phyloP scores from a whole-genome alignment of 2,113 vertebrate species.

The Macrotus californicus region DNA sequence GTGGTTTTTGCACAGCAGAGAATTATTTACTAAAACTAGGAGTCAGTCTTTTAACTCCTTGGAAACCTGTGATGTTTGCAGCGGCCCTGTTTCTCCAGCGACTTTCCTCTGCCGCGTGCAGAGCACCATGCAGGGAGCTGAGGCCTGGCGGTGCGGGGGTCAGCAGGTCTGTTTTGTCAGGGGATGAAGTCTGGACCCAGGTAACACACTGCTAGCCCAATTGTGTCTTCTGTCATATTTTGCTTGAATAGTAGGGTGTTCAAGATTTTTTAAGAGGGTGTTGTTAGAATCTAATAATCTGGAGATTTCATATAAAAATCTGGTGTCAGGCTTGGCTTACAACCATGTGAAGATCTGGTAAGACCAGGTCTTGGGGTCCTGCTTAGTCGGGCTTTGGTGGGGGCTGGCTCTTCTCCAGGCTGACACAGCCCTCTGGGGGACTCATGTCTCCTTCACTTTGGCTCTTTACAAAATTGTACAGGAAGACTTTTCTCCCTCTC shows the following conservation, averaged over 20 bases:
- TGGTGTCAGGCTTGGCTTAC: background rate
- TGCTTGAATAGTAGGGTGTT: background rate
- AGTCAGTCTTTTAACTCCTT: background rate
- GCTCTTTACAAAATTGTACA: background rate
- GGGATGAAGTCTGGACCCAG: background rate
- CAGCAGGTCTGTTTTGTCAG: background rate
- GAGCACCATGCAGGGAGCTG: background rate
- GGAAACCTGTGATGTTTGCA: background rate
- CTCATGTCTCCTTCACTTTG: background rate
- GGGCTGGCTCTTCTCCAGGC: background rate
- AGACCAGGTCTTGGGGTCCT: background rate
- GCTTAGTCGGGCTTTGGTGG: background rate
- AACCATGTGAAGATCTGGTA: background rate
- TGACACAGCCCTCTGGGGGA: background rate
- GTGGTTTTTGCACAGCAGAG: background rate
- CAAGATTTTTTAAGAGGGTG: background rate
- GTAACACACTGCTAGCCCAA: too few relatives aligned
- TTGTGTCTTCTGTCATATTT: background rate
- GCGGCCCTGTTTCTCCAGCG: background rate
- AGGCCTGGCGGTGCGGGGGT: background rate
- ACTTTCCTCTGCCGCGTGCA: background rate
- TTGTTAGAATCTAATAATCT: conserved; percentile 11
- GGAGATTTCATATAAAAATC: background rate
- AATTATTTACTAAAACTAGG: conserved; percentile 3
- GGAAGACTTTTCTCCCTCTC: background rate